Evolutionary conservation across 30 jellyfish, hydroid and myxozoan species (phyloP), one percentile per base, ranked within the genome.

Genomic region (Hydractinia symbiolongicarpus): DNA sequence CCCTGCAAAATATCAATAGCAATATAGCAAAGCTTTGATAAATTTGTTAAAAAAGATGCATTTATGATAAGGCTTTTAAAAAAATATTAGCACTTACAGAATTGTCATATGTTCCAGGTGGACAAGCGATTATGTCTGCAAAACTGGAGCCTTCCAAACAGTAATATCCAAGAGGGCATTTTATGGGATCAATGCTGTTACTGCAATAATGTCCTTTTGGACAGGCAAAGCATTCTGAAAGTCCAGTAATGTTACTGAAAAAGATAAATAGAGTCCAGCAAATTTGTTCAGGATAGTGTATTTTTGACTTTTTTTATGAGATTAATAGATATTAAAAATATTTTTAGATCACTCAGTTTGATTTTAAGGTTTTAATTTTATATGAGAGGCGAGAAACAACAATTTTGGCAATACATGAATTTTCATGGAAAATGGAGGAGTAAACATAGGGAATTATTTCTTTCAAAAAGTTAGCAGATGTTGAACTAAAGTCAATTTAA

Each of bases 81-180:
- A 60, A 13, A 60, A 13, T 13, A 60, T 66, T 66, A 6, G 21
- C 8, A 83, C 98, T 93, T 83, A 93, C 98, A 72, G 62, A 72
- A 52, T 79, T 74, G 61, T 93, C 84, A 89, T 90, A 93, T 20
- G 96, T 93, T 55, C 98, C 98, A 15, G 95, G 96, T 8, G 98
- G 95, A 71, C 98, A 93, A 9, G 95, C 95, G 68, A 73, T 82
- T n/a, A 82, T 85, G 82, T 83, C 89, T 19, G 86, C 85, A 52
- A 73, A 67, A 53, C 96, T 88, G 50, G 96, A 70, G 15, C 95
- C 95, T 40, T 66, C 84, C 5, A 86, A 90, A 64, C 98, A 93
- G 61, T 86, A 93, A 44, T 80, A 77, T 17, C 98, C 98, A 6
- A 89, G 82, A n/a, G 94, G 93, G 73, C 98, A 93, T 54, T 67